Evolutionary conservation across 2,113 vertebrate species (phyloP), one percentile per base, ranked within the genome.

Genomic region (Asarcornis scutulata): DNA sequence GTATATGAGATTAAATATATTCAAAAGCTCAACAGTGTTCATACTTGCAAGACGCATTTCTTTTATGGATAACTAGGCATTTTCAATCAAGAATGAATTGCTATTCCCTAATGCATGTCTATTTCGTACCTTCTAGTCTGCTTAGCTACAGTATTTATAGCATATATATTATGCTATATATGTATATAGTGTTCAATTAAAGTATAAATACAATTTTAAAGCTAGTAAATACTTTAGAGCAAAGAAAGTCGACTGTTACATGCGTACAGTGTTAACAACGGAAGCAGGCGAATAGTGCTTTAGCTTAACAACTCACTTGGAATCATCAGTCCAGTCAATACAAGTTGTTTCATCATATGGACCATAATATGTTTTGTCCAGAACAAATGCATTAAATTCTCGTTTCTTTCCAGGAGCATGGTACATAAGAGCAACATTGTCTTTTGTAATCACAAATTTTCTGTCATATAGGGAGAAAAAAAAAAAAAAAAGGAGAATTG

Each of bases 321-420:
- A 99, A 97, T 99, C 99, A 15, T 99, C 98, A 0, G 99, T 99
- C 99, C 99, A 99, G 98, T 99, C 99, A 5, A 99, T 98, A 96
- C 99, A 99, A 6, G 99, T 99, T 59, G 99, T 99, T 93, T 99
- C 99, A 48, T 99, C 99, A 3, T 99, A 99, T 0, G 99, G 99
- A 10, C 99, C 99, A 4, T 98, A 99, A 73, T 99, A 99, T 59
- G 98, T 99, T 96, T 99, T 99, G 97, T 99, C 99, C 96, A 99
- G 95, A 58, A 98, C 98, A 26, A 99, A 99, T 0, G 99, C 99
- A 4, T 99, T 99, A 86, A 99, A 99, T 85, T 99, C 99, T 9
- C 98, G 97, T 88, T 97, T 98, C 96, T 94, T 99, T 53, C 99
- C 99, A 5, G 99, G 99, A 18, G 99, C 99, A 5, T 99, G 98